Evolutionary conservation across 2,113 vertebrate genomes (phyloP).

Genomic region (Helogale parvula): DNA sequence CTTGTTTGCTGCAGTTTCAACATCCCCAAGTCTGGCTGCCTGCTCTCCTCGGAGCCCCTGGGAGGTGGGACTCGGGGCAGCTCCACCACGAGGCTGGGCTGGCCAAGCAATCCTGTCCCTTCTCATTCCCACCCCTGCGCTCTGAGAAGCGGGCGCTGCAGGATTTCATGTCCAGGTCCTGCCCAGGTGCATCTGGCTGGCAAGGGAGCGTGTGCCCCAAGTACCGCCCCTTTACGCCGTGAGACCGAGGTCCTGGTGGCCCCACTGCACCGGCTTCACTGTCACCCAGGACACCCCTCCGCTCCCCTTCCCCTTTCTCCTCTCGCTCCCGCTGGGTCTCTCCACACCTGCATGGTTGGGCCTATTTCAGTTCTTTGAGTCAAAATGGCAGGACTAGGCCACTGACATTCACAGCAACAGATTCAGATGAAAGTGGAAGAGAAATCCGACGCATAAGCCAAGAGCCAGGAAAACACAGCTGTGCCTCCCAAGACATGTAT

Average conservation of each 20-base stretch:
- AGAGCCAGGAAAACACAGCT: not conserved
- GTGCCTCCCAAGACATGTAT: not conserved
- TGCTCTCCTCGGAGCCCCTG: not conserved
- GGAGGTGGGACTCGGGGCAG: no score
- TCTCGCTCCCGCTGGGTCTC: not conserved
- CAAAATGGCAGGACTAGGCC: not conserved
- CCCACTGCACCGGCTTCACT: not conserved
- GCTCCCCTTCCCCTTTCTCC: not conserved
- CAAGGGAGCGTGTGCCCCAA: not conserved
- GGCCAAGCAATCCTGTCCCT: not conserved
- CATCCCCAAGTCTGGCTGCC: not conserved
- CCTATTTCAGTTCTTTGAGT: not conserved
- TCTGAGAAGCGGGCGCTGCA: not conserved
- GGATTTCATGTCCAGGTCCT: not conserved
- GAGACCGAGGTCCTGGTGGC: not conserved
- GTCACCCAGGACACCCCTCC: not conserved
- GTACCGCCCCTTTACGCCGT: fast-evolving
- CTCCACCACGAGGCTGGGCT: not conserved
- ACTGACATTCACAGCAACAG: not conserved
- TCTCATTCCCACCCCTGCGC: not conserved
- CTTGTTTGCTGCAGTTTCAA: not conserved
- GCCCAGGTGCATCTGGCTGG: not conserved
- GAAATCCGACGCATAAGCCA: not conserved
- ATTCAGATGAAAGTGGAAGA: not conserved
- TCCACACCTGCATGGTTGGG: not conserved